Percentiles rank a stretch among this genome's conserved stretches.
These are phyloP conservation scores for Clupea harengus DNA, from an alignment of 2,113 vertebrate species.

Conservation along the genomic window DNA sequence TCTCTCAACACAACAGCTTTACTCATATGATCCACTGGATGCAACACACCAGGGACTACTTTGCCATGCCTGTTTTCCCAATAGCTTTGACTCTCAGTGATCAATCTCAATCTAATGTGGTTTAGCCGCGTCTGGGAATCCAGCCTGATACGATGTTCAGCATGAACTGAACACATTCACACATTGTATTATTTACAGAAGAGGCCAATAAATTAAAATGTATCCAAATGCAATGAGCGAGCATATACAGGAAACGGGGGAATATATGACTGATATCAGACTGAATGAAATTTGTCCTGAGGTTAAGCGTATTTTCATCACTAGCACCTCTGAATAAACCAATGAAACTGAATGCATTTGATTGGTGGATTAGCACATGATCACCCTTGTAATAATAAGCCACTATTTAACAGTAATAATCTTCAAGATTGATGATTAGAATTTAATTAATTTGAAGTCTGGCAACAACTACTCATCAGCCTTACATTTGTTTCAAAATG, in stretches of 20 bases:
- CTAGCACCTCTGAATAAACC: neutral
- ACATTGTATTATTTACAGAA: neutral
- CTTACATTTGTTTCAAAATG: neutral
- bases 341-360: neutral
- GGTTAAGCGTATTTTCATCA: neutral
- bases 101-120: neutral
- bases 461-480: no score
- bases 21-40: neutral
- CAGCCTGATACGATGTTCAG: neutral
- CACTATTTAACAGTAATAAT: no score
- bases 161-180: neutral
- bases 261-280: conserved; percentile 22
- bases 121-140: neutral
- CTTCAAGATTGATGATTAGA: no score
- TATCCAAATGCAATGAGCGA: neutral
- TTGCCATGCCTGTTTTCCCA: no score
- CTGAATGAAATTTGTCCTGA: neutral
- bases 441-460: no score
- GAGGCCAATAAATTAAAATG: neutral
- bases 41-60: neutral
- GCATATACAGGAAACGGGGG: neutral
- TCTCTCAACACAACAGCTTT: no score
- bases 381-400: no score
- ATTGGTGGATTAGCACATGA: no score
- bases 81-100: neutral